These are phyloP conservation scores for Anadara kagoshimensis DNA, from an alignment of 1,140 invertebrate species.

Conservation along the genomic window DNA sequence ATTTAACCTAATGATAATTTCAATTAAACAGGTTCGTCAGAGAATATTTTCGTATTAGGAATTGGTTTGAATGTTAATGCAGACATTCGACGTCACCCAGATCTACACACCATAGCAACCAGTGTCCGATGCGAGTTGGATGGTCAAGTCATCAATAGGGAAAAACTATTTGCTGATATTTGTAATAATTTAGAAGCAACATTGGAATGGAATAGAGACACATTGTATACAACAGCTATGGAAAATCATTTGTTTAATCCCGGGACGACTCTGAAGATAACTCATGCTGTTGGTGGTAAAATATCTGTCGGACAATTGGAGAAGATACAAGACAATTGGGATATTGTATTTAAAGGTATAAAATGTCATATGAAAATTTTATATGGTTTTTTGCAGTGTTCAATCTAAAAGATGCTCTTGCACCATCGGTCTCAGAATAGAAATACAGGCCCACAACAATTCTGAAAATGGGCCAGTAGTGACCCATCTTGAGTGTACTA, in stretches of 20 bases:
- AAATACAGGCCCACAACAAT: too few species aligned
- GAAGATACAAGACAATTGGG: conserved; percentile 16
- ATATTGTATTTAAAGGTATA: conserved; percentile 14
- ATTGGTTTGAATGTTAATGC: conserved; percentile 61
- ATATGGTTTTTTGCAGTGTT: too few species aligned
- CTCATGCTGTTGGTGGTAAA: background rate
- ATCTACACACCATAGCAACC: conserved; percentile 44
- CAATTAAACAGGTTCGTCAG: background rate
- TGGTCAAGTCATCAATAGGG: conserved; percentile 34
- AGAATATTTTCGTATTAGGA: conserved; percentile 43
- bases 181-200: conserved; percentile 42
- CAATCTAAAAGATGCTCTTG: too few species aligned
- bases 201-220: conserved; percentile 10
- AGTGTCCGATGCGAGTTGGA: conserved; percentile 48
- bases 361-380: too few species aligned
- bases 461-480: too few species aligned
- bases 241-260: conserved; percentile 19
- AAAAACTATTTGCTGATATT: conserved; percentile 43
- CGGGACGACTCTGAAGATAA: background rate
- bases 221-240: conserved; percentile 11
- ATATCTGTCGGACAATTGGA: conserved; percentile 10
- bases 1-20: background rate
- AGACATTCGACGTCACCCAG: conserved; percentile 42
- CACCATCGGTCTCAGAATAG: too few species aligned
- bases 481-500: too few species aligned